phyloP scores from a whole-genome alignment of 2,797 vertebrate genomes.

The Prionace glauca region DNA sequence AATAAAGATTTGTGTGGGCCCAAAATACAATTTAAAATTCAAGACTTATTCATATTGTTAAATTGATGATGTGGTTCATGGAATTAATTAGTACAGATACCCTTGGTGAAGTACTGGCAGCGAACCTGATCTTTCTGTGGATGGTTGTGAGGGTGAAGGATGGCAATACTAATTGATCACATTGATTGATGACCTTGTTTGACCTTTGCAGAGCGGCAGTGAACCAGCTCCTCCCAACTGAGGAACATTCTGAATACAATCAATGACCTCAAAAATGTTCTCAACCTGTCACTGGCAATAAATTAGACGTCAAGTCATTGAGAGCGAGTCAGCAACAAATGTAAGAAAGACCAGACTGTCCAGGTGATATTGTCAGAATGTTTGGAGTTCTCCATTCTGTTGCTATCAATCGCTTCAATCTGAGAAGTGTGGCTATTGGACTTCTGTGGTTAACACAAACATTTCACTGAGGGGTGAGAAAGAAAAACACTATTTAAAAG shows the following conservation, averaged over 20 bases:
- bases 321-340: neutral
- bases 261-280: neutral
- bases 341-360: neutral
- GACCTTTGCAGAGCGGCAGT: neutral
- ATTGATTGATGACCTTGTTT: neutral
- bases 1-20: neutral
- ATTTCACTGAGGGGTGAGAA: neutral
- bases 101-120: neutral
- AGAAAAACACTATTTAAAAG: neutral
- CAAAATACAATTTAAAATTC: neutral
- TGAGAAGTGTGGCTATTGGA: neutral
- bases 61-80: neutral
- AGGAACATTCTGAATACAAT: neutral
- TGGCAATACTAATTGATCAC: neutral
- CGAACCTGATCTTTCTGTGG: neutral
- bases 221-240: neutral
- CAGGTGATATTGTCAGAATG: neutral
- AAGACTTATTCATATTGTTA: neutral
- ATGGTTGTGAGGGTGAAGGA: too few relatives aligned
- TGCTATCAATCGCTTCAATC: too few relatives aligned
- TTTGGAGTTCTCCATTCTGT: neutral
- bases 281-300: neutral
- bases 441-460: slow-evolving; percentile 8
- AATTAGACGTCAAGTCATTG: neutral
- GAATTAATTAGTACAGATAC: neutral